Base-by-base conservation (phyloP, 2,888 invertebrate genomes). In the Liposcelis brunnea region DNA sequence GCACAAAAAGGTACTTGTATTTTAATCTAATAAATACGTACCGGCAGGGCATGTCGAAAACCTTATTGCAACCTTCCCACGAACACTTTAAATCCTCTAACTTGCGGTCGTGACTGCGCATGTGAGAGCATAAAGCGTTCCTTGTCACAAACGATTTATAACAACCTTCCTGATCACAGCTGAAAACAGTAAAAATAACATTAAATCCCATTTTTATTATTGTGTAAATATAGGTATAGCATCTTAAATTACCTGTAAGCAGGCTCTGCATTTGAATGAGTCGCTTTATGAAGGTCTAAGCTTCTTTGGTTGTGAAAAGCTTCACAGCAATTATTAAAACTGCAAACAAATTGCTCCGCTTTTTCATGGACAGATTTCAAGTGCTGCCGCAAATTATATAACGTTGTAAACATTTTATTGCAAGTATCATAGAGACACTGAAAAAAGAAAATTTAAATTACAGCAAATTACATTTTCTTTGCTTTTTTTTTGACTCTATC, bases 291-390 rank as follows among this genome's bases (percentile, higher is more conserved):
- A 19, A 18, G 7, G 11, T 40, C 40, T 18, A 40, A 21, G 11
- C 19, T 40, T 40, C 21, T 40, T 19, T 40, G 40, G 11, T 19
- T 40, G 21, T 40, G 19, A 40, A 40, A 40, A 21, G 40, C 40
- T 6, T 3, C 40, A 14, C 16, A 5, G 11, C 40, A 40, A 21
- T 40, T 19, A 12, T 19, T 21, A 18, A 40, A 6, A 6, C 19
- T 6, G 11, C 40, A 40, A 18, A 40, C 6, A 40, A 40, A 40
- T 21, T 12, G 16, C 19, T n/a, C 16, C 11, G 40, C 16, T 19
- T 12, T 18, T 18, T 40, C 40, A 21, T 40, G 40, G 18, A 40
- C 12, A 18, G 12, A n/a, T 21, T 40, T 40, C 7, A 18, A 19
- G 11, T 40, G 40, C 15, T 14, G 16, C 11, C 11, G 3, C 16